These are phyloP conservation scores for Macroramphosus scolopax DNA, from an alignment of 2,797 vertebrate species.

Conservation along the genomic window DNA sequence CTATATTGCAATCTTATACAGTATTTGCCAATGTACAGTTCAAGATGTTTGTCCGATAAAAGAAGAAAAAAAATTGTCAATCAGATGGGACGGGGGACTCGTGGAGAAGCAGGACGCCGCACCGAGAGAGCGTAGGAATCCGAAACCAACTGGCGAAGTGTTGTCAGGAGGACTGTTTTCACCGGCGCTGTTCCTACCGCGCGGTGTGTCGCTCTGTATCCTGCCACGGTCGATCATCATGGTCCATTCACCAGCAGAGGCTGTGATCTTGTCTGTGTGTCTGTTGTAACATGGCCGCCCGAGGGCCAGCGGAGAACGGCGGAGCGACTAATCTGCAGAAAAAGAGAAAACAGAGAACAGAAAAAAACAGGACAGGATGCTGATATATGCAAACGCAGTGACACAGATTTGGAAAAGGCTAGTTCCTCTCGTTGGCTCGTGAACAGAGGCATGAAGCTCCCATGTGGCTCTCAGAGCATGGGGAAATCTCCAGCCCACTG, in stretches of 20 bases:
- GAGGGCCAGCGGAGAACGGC: slow-evolving; percentile 65
- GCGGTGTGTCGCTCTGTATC: slow-evolving; percentile 48
- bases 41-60: slow-evolving; percentile 68
- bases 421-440: slow-evolving; percentile 80
- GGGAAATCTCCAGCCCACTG: slow-evolving; percentile 90
- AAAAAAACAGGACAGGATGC: slow-evolving; percentile 69
- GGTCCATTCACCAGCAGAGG: slow-evolving; percentile 52
- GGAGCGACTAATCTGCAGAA: slow-evolving; percentile 63
- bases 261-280: slow-evolving; percentile 53
- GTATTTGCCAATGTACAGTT: slow-evolving; percentile 80
- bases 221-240: slow-evolving; percentile 58
- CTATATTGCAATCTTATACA: slow-evolving; percentile 89
- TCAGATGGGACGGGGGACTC: slow-evolving; percentile 51
- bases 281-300: too few species aligned
- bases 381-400: slow-evolving; percentile 83
- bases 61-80: slow-evolving; percentile 72
- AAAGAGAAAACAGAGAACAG: slow-evolving; percentile 14
- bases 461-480: slow-evolving; percentile 85
- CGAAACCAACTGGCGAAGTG: slow-evolving; percentile 38
- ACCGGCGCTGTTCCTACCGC: slow-evolving; percentile 52
- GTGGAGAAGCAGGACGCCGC: slow-evolving; percentile 57
- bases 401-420: slow-evolving; percentile 74
- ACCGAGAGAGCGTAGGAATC: slow-evolving; percentile 44
- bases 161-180: slow-evolving; percentile 66
- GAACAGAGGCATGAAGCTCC: slow-evolving; percentile 88